Evolutionary conservation across 2,888 invertebrate genomes (phyloP).

Genomic region (Lasioglossum malachurum): DNA sequence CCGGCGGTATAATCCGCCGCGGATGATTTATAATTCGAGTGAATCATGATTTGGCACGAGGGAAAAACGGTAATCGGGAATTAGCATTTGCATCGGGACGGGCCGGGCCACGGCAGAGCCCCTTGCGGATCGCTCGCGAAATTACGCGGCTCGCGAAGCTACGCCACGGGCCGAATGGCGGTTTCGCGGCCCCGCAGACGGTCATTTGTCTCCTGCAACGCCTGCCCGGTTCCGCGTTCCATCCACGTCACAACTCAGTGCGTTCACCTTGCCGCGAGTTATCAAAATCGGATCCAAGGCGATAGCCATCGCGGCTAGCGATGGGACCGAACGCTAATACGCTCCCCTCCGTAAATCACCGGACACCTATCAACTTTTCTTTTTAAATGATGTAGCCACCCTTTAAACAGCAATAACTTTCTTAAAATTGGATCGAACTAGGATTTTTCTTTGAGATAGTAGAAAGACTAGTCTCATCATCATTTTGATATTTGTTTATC

Average conservation of each 20-base stretch:
- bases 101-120: conserved; percentile 10
- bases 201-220: conserved; percentile 82
- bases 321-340: neutral
- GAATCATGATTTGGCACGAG: conserved; percentile 59
- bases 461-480: too few species aligned
- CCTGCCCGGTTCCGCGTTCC: conserved; percentile 82
- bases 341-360: neutral
- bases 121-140: conserved; percentile 55
- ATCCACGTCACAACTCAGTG: conserved; percentile 81
- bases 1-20: conserved; percentile 53
- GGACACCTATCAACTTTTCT: too few species aligned
- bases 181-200: conserved; percentile 78
- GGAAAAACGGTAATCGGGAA: conserved; percentile 58
- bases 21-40: conserved; percentile 62
- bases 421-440: too few species aligned
- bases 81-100: conserved; percentile 52
- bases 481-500: neutral
- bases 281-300: conserved; percentile 72
- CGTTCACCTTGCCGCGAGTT: conserved; percentile 82
- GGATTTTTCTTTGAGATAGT: too few species aligned
- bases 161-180: conserved; percentile 63
- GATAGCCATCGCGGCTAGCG: conserved; percentile 23
- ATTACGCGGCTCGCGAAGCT: conserved; percentile 35
- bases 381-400: too few species aligned
- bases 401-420: too few species aligned